Conservation (phyloP, 2,888 invertebrate genomes). For the Lomographa bimaculata region DNA sequence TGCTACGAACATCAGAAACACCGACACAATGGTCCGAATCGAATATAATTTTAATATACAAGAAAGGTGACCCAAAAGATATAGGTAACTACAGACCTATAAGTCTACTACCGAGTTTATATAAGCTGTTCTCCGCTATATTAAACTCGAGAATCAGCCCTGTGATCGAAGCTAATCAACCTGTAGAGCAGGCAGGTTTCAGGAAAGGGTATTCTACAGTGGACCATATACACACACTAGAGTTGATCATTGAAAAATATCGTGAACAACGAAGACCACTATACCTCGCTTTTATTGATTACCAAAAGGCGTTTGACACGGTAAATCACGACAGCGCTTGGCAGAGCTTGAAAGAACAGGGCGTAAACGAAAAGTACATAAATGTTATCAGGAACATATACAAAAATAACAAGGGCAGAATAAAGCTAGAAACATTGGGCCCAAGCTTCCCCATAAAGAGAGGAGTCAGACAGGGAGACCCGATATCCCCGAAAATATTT, state of each 20-base stretch:
- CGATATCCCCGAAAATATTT: slow-evolving; percentile 8
- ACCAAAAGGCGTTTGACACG: slow-evolving; percentile 5
- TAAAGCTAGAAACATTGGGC: slow-evolving; percentile 2
- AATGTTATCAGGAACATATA: slow-evolving; percentile 3
- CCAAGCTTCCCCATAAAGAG: not conserved
- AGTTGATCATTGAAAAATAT: slow-evolving; percentile 8
- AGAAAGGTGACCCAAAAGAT: too few species aligned
- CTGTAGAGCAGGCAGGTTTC: slow-evolving; percentile 7
- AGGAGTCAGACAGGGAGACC: slow-evolving; percentile 10
- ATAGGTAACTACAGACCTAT: too few species aligned
- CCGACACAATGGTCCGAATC: slow-evolving; percentile 11
- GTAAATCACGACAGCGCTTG: not conserved
- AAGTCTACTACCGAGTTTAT: slow-evolving; percentile 11
- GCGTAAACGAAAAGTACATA: not conserved
- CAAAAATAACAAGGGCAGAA: not conserved
- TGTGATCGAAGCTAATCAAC: not conserved
- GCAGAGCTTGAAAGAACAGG: not conserved
- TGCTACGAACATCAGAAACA: slow-evolving; percentile 5
- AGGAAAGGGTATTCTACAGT: slow-evolving; percentile 3
- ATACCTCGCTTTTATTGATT: slow-evolving; percentile 3
- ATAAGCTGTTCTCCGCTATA: slow-evolving; percentile 11
- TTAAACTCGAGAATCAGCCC: not conserved
- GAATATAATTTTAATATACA: slow-evolving; percentile 16
- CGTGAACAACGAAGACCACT: not conserved
- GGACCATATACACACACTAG: slow-evolving; percentile 5